A percentile compares a stretch with the other conserved stretches of the same genome.
phyloP scores from a whole-genome alignment of 1,140 invertebrate species.

The Drosophila ironensis region DNA sequence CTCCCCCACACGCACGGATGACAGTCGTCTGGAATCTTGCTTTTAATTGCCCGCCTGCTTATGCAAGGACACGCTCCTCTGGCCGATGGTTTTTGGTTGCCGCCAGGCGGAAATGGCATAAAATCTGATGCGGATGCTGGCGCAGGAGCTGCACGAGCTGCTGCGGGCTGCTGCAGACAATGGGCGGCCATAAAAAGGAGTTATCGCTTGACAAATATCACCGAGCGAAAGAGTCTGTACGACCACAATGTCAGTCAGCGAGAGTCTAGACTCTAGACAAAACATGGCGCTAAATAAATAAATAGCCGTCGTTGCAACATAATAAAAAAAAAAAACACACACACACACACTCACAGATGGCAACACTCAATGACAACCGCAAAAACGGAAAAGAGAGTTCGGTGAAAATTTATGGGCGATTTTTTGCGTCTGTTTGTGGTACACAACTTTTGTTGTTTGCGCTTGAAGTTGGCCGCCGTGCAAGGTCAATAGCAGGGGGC shows the following conservation, averaged over 20 bases:
- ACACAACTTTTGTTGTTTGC: slow-evolving; percentile 18
- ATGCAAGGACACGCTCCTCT: slow-evolving; percentile 53
- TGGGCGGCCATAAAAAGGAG: slow-evolving; percentile 65
- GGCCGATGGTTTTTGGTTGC: slow-evolving; percentile 12
- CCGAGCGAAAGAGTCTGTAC: slow-evolving; percentile 1
- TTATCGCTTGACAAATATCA: slow-evolving; percentile 71
- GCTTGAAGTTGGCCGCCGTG: slow-evolving; percentile 17
- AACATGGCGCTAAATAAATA: slow-evolving; percentile 80
- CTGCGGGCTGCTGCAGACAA: slow-evolving; percentile 35
- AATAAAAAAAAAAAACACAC: slow-evolving; percentile 15
- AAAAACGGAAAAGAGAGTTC: slow-evolving; percentile 55
- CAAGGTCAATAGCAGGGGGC: slow-evolving; percentile 66
- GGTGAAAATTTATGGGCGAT: slow-evolving; percentile 58
- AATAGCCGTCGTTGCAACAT: slow-evolving; percentile 42
- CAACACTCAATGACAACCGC: slow-evolving; percentile 54
- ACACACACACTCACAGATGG: too few relatives aligned
- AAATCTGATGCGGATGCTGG: slow-evolving; percentile 47
- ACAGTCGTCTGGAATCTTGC: slow-evolving; percentile 55
- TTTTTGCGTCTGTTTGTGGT: slow-evolving; percentile 14
- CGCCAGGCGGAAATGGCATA: slow-evolving; percentile 64
- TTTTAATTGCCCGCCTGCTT: slow-evolving; percentile 73
- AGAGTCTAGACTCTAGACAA: slow-evolving; percentile 75
- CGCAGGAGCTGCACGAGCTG: slow-evolving; percentile 2
- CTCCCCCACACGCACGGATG: slow-evolving; percentile 16
- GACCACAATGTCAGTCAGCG: slow-evolving; percentile 38